Base-by-base conservation (phyloP, 2,113 vertebrate genomes). In the Chaetodon trifascialis region DNA sequence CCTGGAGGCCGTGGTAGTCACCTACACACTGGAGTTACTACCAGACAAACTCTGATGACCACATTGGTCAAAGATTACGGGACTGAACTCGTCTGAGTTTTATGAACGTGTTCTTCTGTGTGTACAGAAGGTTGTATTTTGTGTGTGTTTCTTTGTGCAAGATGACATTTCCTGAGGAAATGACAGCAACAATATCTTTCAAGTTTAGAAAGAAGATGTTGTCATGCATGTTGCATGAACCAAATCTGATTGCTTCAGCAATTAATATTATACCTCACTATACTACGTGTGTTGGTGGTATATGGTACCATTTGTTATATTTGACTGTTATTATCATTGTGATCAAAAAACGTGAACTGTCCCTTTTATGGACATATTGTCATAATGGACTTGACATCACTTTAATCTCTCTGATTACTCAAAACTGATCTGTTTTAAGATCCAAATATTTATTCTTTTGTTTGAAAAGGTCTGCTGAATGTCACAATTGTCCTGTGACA, bases 161-260 rank as follows among this genome's bases (percentile, higher is more conserved):
- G 2, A 59, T 9, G 0, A 85, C 7, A 30, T 86, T 80, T 87
- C 79, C 54, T 74, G 15, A 78, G 47, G 80, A 87, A 86, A 86
- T 47, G 19, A 86, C 51, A 51, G 7, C 17, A 70, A 40, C 14
- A 46, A 19, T 19, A 30, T 86, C 58, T 88, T 82, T 76, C 56
- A 70, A 49, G 4, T 73, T 56, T 11, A 81, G 76, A 79, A 72
- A 76, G 36, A 40, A 40, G 2, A 40, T 40, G 2, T 40, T 40
- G 38, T 40, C 38, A 40, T 40, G 38, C 38, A 40, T 40, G 38
- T 40, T 40, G 38, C 38, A 40, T 40, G 38, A 40, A 40, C 38
- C 5, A 40, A 5, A 40, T 40, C 38, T 40, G 38, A 40, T 40
- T 40, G 38, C 38, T 3, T 40, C 38, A 40, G 38, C 38, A 40